phyloP scores from a whole-genome alignment of 2,797 vertebrate species.

The Lacerta agilis region DNA sequence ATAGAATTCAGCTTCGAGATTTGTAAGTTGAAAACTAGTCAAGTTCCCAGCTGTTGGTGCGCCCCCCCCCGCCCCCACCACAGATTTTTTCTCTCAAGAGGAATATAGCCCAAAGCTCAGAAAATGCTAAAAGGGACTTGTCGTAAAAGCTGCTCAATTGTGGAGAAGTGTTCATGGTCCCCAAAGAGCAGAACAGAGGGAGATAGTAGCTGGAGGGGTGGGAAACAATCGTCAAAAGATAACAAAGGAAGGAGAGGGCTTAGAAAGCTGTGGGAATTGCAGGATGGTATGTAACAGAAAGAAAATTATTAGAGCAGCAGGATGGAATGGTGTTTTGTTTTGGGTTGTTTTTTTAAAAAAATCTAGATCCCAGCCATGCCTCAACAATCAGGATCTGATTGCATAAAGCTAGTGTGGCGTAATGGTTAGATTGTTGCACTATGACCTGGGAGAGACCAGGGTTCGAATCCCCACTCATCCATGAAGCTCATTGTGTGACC shows the following conservation, averaged over 20 bases:
- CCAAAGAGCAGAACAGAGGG: conserved; percentile 50
- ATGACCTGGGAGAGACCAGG: no score
- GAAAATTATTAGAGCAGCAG: conserved; percentile 49
- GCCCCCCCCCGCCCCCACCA: background rate
- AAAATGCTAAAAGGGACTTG: conserved; percentile 52
- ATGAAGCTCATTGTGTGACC: no score
- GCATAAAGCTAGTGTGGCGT: background rate
- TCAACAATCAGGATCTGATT: conserved; percentile 42
- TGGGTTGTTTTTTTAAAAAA: conserved; percentile 16
- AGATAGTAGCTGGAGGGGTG: conserved; percentile 58
- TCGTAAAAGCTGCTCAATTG: conserved; percentile 51
- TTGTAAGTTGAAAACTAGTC: conserved; percentile 34
- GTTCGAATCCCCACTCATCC: no score
- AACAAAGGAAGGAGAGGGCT: conserved; percentile 49
- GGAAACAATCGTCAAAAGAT: conserved; percentile 57
- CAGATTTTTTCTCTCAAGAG: conserved; percentile 52
- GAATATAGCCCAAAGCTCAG: conserved; percentile 62
- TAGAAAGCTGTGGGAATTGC: conserved; percentile 55
- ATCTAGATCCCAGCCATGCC: conserved; percentile 36
- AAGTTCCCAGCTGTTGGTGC: background rate
- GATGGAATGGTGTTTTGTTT: conserved; percentile 43
- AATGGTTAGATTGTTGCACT: no score
- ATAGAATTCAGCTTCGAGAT: conserved; percentile 20
- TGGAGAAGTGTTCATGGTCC: conserved; percentile 48
- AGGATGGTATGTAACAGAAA: conserved; percentile 55